A percentile compares a stretch with the other conserved stretches of the same genome.
phyloP scores from a whole-genome alignment of 2,797 vertebrate species.

The Fistularia commersonii region DNA sequence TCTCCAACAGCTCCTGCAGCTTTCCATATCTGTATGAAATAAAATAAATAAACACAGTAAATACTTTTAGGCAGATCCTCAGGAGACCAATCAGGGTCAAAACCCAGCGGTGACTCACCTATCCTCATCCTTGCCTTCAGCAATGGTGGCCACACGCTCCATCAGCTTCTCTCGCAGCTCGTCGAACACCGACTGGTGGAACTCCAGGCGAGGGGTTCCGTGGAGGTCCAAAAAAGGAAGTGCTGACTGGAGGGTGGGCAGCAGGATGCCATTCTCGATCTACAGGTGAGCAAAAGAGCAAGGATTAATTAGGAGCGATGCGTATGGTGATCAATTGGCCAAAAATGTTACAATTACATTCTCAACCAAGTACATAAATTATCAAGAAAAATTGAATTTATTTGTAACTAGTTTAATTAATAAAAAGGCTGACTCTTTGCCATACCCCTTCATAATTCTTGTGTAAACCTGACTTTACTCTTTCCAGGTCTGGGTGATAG shows the following conservation, averaged over 20 bases:
- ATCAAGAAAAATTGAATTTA: too few species aligned
- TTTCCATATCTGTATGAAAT: slow-evolving; percentile 82
- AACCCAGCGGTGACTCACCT: slow-evolving; percentile 67
- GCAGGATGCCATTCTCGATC: slow-evolving; percentile 94
- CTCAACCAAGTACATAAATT: not conserved
- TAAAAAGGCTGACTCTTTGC: too few species aligned
- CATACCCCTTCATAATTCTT: too few species aligned
- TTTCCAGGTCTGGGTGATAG: too few species aligned
- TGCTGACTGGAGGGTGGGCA: slow-evolving; percentile 95
- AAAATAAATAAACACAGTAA: not conserved
- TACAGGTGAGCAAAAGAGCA: slow-evolving; percentile 38
- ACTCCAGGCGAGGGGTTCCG: slow-evolving; percentile 93
- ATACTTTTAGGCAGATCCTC: not conserved
- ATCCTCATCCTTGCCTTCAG: slow-evolving; percentile 91
- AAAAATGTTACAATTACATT: not conserved
- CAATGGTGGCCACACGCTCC: slow-evolving; percentile 90
- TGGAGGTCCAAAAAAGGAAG: slow-evolving; percentile 96
- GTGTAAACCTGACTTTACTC: too few species aligned
- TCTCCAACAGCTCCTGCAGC: slow-evolving; percentile 93
- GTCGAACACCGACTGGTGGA: slow-evolving; percentile 97
- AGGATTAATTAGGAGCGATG: not conserved
- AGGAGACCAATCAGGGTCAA: not conserved
- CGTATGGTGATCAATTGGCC: not conserved
- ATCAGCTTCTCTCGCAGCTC: slow-evolving; percentile 94
- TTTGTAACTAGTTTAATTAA: too few species aligned